Evolutionary conservation across 2,888 invertebrate species (phyloP), one percentile per base, ranked within the genome.

Genomic region (Axea sp.): DNA sequence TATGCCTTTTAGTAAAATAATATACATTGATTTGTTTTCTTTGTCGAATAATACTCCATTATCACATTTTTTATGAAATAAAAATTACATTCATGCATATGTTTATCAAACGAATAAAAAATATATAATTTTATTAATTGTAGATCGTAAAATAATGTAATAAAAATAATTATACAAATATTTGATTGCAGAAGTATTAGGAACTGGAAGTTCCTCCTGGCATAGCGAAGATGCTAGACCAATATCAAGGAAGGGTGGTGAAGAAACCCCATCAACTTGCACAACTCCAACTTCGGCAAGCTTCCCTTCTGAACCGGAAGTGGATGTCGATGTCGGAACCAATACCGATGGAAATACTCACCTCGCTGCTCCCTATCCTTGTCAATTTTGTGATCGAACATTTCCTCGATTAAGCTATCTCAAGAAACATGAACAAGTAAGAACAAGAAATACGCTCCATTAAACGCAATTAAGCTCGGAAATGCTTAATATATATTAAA

Each of bases 361-460:
- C 9, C 75, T 84, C n/a, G 72, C 82, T 26, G 90, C 95, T 77
- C 96, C 96, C 73, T 95, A 96, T 90, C 93, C 94, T 84, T 96
- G 96, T 89, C 94, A 94, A 88, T 96, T 95, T 90, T 97, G 96
- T 90, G 95, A 96, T 85, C 94, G 95, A 88, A 95, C 96, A 78
- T 96, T 96, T 89, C 94, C 96, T 9, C 91, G 95, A 79, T 92
- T 94, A 78, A 94, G 94, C 76, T 94, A 95, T 87, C 91, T 96
- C 81, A 95, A 95, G 89, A 94, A 95, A 89, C 96, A 96, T 90
- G 95, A 96, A 89, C 96, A 96, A 94, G 96, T 96, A 88, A 69
- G 55, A 8, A 19, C 8, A 17, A 37, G 15, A 15, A 11, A n/a
- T n/a, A n/a, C n/a, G n/a, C n/a, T n/a, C n/a, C n/a, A n/a, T n/a